These are phyloP conservation scores for Grallaria varia DNA, from an alignment of 2,113 vertebrate genomes.

Conservation along the genomic window DNA sequence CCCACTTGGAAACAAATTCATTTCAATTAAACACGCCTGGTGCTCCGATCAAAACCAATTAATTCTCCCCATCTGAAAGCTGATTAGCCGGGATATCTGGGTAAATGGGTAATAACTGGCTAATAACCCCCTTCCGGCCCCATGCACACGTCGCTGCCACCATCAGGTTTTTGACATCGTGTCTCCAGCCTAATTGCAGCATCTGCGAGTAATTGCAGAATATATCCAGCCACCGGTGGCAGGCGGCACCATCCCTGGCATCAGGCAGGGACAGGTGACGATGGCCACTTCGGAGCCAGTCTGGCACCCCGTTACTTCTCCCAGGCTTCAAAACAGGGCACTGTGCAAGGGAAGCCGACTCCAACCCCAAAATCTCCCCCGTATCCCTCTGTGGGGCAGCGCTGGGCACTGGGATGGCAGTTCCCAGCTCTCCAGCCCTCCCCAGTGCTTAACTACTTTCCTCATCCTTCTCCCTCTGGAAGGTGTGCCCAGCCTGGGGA, in stretches of 20 bases:
- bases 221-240: neutral
- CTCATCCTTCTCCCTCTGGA: neutral
- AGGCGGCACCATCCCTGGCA: accelerated
- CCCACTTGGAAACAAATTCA: constrained; percentile 33
- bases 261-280: neutral
- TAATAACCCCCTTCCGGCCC: constrained; percentile 27
- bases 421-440: neutral
- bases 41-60: constrained; percentile 65
- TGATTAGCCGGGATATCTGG: constrained; percentile 65
- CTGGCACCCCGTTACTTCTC: neutral
- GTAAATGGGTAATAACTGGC: constrained; percentile 66
- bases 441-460: neutral
- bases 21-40: constrained; percentile 67
- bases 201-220: constrained; percentile 27
- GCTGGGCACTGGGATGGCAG: neutral
- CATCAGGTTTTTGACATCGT: neutral
- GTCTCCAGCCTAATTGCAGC: constrained; percentile 12
- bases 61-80: constrained; percentile 71
- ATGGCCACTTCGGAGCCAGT: accelerated
- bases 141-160: neutral
- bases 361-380: no score
- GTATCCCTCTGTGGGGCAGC: accelerated
- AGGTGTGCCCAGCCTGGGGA: neutral
- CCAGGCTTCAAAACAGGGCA: neutral
- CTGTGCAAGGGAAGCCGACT: neutral